Evolutionary conservation across 2,888 invertebrate species (phyloP), one percentile per base, ranked within the genome.

Genomic region (Bellardia pandia): DNA sequence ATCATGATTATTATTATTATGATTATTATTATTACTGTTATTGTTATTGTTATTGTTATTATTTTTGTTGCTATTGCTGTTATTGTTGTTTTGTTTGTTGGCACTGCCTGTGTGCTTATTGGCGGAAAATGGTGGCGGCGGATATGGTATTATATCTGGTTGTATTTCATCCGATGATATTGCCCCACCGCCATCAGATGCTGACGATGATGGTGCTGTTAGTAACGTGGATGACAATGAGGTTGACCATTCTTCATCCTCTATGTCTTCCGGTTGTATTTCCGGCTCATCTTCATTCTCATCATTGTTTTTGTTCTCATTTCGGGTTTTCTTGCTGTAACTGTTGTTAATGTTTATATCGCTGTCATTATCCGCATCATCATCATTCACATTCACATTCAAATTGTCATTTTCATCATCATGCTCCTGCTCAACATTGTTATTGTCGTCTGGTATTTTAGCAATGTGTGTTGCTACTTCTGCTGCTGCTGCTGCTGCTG

Each of bases 81-180:
- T 88, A 78, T 13, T 88, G 89, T 75, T 78, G 48, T 42, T 88
- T 60, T 64, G 88, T n/a, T 66, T 79, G 23, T 64, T 40, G 40
- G 66, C 78, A 64, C 14, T 79, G 53, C 5, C 8, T 30, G 71
- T 79, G 56, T 76, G 79, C 13, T 85, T 83, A 60, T 82, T 77
- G 80, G 84, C 72, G 75, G 69, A 91, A 68, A 86, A 88, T 82
- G 85, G 88, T 71, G 84, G 85, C 58, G 91, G 88, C 62, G 92
- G 92, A 90, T 92, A 92, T 83, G 92, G 92, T 90, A 92, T 92
- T 33, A 92, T 92, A 86, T 92, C 92, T 68, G 92, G 92, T 79
- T 92, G 92, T 85, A 90, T 90, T 89, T 92, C 92, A 88, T 90
- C 89, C 66, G 92, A 71, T 77, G 62, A 37, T 83, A 75, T 40